A percentile compares a stretch with the other conserved stretches of the same genome.
Evolutionary conservation across 2,797 vertebrate genomes (phyloP).

Genomic region (Gouania willdenowi): DNA sequence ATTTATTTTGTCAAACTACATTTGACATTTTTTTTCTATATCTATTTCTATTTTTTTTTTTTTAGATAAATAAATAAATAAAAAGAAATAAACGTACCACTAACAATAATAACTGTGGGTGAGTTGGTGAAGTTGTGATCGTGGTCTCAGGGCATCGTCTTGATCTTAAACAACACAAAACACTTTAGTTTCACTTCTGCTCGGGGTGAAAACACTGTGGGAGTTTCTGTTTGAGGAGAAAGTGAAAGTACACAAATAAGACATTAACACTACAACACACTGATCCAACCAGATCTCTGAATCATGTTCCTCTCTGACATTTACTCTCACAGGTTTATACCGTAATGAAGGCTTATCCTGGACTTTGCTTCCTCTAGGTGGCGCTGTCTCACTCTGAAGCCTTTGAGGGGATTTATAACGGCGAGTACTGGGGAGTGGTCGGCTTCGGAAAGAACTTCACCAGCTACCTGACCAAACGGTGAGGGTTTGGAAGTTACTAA

Average conservation of each 20-base stretch:
- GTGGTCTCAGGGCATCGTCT: no score
- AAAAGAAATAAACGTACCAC: no score
- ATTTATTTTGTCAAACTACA: no score
- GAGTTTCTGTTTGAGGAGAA: slow-evolving; percentile 13
- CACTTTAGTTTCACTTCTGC: slow-evolving; percentile 19
- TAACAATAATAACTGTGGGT: no score
- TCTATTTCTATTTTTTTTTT: no score
- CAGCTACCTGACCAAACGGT: slow-evolving; percentile 77
- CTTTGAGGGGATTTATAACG: slow-evolving; percentile 68
- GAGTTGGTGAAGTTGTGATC: no score
- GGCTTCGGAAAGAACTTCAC: slow-evolving; percentile 79
- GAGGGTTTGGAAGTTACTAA: no score
- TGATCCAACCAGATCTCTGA: not conserved
- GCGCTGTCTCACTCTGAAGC: slow-evolving; percentile 66
- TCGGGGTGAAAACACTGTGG: not conserved
- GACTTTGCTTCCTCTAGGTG: slow-evolving; percentile 47
- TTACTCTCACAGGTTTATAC: not conserved
- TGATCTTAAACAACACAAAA: no score
- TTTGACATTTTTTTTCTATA: no score
- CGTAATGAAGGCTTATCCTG: not conserved
- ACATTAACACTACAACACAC: not conserved
- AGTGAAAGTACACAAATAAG: no score
- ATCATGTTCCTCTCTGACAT: not conserved
- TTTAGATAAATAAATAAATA: no score
- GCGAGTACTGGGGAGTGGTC: slow-evolving; percentile 77